A percentile compares a stretch with the other conserved stretches of the same genome.
phyloP scores from a whole-genome alignment of 2,113 vertebrate genomes.

The Lota lota region DNA sequence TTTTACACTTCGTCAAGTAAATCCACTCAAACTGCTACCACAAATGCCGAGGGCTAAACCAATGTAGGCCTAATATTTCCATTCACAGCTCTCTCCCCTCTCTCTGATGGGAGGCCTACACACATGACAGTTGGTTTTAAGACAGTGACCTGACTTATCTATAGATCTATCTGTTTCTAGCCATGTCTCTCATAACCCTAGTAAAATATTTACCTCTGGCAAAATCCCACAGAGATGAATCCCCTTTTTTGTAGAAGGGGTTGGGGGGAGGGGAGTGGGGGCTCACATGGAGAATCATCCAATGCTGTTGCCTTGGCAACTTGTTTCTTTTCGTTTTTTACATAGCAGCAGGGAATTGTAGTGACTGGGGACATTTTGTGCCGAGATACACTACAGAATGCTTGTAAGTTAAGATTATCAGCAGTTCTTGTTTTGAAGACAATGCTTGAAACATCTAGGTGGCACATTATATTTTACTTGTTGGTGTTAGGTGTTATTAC shows the following conservation, averaged over 20 bases:
- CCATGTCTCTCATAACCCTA: constrained; percentile 50
- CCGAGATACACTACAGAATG: not conserved
- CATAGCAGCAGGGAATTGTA: constrained; percentile 47
- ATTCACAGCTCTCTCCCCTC: constrained; percentile 19
- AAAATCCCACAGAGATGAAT: constrained; percentile 65
- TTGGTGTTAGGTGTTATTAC: too few relatives aligned
- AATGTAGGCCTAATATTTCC: constrained; percentile 43
- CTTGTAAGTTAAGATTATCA: too few relatives aligned
- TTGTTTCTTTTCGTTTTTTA: constrained; percentile 42
- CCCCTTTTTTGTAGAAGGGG: constrained; percentile 41
- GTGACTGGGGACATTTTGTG: constrained; percentile 32
- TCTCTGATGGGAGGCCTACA: constrained; percentile 14
- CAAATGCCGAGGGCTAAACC: constrained; percentile 56
- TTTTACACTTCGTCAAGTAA: constrained; percentile 44
- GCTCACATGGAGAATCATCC: constrained; percentile 3
- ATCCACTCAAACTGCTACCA: constrained; percentile 29
- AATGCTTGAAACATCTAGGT: too few relatives aligned
- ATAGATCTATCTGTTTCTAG: constrained; percentile 28
- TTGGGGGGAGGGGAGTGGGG: constrained; percentile 36
- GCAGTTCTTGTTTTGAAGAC: too few relatives aligned
- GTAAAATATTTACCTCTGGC: constrained; percentile 60
- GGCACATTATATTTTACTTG: too few relatives aligned
- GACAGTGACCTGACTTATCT: constrained; percentile 40
- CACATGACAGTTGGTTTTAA: constrained; percentile 31
- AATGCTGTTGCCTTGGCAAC: constrained; percentile 71